These are phyloP conservation scores for Corvus hawaiiensis DNA, from an alignment of 2,113 vertebrate genomes.

Conservation along the genomic window DNA sequence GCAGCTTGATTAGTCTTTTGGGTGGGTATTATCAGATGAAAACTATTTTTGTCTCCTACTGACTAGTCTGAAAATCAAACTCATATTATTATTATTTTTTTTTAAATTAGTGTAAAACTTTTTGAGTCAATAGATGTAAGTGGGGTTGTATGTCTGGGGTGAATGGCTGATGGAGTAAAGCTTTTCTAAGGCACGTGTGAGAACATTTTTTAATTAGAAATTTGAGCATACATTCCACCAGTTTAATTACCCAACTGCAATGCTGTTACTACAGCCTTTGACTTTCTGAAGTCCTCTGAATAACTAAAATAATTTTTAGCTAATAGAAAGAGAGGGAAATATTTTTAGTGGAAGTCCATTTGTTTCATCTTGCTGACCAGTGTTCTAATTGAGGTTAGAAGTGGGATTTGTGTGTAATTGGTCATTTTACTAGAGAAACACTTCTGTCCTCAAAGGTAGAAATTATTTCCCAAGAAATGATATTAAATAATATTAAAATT, in stretches of 20 bases:
- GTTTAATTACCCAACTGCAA: neutral
- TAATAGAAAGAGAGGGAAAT: neutral
- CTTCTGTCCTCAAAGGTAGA: neutral
- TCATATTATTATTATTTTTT: neutral
- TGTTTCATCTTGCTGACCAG: neutral
- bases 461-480: neutral
- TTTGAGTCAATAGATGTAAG: neutral
- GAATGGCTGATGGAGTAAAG: neutral
- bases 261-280: neutral
- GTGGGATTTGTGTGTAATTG: neutral
- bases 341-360: neutral
- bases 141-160: accelerated
- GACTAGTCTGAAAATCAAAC: neutral
- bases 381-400: neutral
- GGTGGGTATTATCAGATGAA: neutral
- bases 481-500: neutral
- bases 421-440: neutral
- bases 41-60: neutral
- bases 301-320: neutral
- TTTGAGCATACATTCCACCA: neutral
- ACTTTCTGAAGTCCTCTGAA: neutral
- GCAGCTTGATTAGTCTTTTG: neutral
- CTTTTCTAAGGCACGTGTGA: neutral
- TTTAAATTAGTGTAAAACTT: neutral
- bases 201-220: neutral